Base-by-base conservation (phyloP, 2,888 invertebrate genomes). In the Palloptera scutellata region DNA sequence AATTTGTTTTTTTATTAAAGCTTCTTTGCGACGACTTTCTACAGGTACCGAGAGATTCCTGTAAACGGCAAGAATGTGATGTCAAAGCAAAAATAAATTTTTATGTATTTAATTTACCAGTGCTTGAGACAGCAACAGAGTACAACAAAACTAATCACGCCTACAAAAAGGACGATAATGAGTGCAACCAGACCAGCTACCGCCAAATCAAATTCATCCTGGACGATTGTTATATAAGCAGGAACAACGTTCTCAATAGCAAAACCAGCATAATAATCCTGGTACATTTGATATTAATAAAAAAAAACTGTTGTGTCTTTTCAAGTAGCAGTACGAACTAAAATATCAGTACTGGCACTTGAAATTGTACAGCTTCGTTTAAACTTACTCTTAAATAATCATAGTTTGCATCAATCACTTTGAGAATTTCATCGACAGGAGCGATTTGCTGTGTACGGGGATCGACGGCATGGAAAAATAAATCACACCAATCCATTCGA, bases 91-190 rank as follows among this genome's bases (percentile, higher is more conserved):
- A 20, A 11, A n/a, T 41, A 53, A 17, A 42, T 1, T 17, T 2
- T n/a, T 15, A 45, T 41, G 2, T 1, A 15, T 4, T 40, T 0
- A 52, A 45, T 52, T 48, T 81, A 91, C 93, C 95, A 95, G 79
- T 94, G 93, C 77, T 93, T 91, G 15, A 95, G 87, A 78, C 95
- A 96, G 74, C 95, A 95, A 82, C 95, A 95, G 6, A 95, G 91
- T 10, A 95, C 92, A 66, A 93, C 88, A 75, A 95, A 94, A 0
- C 95, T 94, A 64, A 95, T 91, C 58, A 94, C 91, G 6, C 95
- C 95, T 20, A 95, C 93, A 78, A 94, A 90, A 0, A 95, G 87
- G 6, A 95, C 94, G 62, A 96, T 92, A 12, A 95, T 87, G 0
- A 96, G 86, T 1, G 95, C 95, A 74, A 95, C 94, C 30, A 95